These are phyloP conservation scores for Phataginus tetradactyla DNA, from an alignment of 2,797 vertebrate species.

Conservation along the genomic window DNA sequence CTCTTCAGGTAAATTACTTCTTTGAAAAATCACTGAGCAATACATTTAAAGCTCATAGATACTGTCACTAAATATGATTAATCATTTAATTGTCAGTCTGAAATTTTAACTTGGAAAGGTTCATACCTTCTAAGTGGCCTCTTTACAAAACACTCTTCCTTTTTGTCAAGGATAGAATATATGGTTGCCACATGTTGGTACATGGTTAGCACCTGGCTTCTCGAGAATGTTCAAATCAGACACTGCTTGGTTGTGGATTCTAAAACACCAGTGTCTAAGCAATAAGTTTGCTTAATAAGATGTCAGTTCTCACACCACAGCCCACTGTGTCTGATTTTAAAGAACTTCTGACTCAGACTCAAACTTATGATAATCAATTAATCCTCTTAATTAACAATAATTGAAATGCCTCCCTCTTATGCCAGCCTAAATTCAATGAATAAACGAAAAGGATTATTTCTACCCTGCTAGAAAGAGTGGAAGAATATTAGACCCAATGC, in stretches of 20 bases:
- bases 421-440: background rate
- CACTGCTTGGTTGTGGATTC: background rate
- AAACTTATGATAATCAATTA: background rate
- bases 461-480: background rate
- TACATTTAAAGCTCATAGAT: background rate
- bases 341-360: background rate
- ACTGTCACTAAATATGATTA: background rate
- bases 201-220: background rate
- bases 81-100: background rate
- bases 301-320: background rate
- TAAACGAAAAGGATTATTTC: background rate
- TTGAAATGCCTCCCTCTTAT: background rate
- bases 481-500: background rate
- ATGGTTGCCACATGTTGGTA: background rate
- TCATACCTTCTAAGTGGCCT: background rate
- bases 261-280: background rate
- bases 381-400: background rate
- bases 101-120: background rate
- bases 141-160: background rate
- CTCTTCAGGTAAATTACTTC: background rate
- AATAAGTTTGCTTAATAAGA: background rate
- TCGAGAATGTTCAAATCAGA: background rate
- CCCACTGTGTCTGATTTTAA: background rate
- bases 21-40: background rate
- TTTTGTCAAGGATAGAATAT: background rate